Conservation (phyloP, 2,888 invertebrate species). For the Plutella xylostella region DNA sequence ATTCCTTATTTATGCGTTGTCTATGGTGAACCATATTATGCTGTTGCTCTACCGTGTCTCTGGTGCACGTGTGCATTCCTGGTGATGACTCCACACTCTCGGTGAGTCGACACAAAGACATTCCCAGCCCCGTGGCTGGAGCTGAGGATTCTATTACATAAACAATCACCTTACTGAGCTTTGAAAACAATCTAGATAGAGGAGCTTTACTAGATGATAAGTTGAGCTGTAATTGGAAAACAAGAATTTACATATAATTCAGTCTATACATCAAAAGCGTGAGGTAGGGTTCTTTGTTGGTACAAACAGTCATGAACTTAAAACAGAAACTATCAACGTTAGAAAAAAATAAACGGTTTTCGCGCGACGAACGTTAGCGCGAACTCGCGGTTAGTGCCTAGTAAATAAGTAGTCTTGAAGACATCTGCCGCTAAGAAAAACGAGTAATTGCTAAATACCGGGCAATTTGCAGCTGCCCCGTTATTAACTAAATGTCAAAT, state of each 20-base stretch:
- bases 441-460: constrained; percentile 37
- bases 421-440: constrained; percentile 48
- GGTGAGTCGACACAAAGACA: constrained; percentile 33
- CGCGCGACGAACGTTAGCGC: background rate
- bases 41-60: no score
- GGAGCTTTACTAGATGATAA: no score
- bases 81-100: constrained; percentile 35
- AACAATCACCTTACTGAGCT: background rate
- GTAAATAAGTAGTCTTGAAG: no score
- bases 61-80: constrained; percentile 33
- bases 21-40: no score
- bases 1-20: no score
- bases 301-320: no score
- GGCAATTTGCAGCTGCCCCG: constrained; percentile 49
- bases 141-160: no score
- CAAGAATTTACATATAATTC: no score
- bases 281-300: no score
- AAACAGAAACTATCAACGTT: no score
- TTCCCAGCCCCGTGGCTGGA: constrained; percentile 22
- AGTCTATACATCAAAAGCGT: no score
- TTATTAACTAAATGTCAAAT: constrained; percentile 59
- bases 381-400: constrained; percentile 31
- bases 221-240: no score
- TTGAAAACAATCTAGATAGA: background rate
- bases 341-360: constrained; percentile 3